These are phyloP conservation scores for Glaucopsyche alexis DNA, from an alignment of 2,888 invertebrate species.

Conservation along the genomic window DNA sequence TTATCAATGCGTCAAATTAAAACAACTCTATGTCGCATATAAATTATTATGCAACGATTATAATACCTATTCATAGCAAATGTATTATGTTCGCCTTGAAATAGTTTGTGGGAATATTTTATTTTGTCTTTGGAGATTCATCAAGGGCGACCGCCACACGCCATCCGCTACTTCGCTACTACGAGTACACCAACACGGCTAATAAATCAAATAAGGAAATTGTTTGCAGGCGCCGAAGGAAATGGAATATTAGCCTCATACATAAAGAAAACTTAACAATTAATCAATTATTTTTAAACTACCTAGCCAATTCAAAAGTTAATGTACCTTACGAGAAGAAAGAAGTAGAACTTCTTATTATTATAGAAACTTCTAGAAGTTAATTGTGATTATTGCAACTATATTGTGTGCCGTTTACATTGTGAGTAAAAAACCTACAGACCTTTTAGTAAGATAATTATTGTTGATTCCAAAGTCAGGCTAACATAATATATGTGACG, in stretches of 20 bases:
- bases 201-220: constrained; percentile 5
- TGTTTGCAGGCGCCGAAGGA: not conserved
- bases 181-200: not conserved
- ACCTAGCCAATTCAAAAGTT: not conserved
- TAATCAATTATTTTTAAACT: not conserved
- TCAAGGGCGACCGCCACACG: not conserved
- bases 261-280: not conserved
- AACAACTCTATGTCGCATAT: not conserved
- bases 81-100: constrained; percentile 4
- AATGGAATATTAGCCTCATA: not conserved
- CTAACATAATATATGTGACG: too few species aligned
- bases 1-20: not conserved
- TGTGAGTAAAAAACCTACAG: too few species aligned
- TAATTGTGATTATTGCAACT: not conserved
- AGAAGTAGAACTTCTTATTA: not conserved
- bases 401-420: too few species aligned
- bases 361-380: not conserved
- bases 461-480: too few species aligned
- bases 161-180: not conserved
- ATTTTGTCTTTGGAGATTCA: not conserved
- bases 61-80: not conserved
- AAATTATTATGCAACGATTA: not conserved
- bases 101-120: not conserved
- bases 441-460: too few species aligned
- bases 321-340: not conserved